Evolutionary conservation across 2,888 invertebrate species (phyloP).

Genomic region (Adineta ricciae): DNA sequence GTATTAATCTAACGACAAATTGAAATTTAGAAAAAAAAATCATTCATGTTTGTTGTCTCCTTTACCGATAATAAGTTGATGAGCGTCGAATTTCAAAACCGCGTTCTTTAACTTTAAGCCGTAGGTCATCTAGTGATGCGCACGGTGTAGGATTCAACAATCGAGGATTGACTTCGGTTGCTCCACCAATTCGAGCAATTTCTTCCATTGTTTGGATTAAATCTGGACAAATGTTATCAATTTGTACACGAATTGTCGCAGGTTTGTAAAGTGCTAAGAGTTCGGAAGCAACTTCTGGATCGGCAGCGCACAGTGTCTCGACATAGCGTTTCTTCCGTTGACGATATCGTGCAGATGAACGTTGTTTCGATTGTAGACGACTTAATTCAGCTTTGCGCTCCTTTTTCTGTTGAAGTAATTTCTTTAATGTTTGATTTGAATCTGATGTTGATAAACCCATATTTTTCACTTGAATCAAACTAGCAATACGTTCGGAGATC

Average conservation of each 20-base stretch:
- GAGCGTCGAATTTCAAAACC: background rate
- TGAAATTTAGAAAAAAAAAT: background rate
- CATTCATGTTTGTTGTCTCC: background rate
- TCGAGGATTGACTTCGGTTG: background rate
- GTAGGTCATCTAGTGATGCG: background rate
- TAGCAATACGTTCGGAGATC: slow-evolving; percentile 10
- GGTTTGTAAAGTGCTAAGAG: background rate
- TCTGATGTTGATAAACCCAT: slow-evolving; percentile 14
- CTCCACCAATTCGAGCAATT: background rate
- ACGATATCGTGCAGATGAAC: slow-evolving; percentile 8
- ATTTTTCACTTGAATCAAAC: slow-evolving; percentile 14
- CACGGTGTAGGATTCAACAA: background rate
- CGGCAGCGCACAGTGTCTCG: background rate
- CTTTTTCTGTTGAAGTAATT: slow-evolving; percentile 7
- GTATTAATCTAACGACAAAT: background rate
- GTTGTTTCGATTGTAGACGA: slow-evolving; percentile 14
- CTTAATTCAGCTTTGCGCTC: background rate
- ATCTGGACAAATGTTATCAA: background rate
- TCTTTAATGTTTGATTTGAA: background rate
- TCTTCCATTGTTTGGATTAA: background rate
- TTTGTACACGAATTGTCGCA: background rate
- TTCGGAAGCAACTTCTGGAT: background rate
- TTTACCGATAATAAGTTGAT: background rate
- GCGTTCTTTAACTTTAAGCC: background rate
- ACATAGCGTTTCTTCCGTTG: background rate